Percentiles rank a stretch among this genome's conserved stretches.
Evolutionary conservation across 2,888 invertebrate species (phyloP).

Genomic region (Eugnorisma glareosa): DNA sequence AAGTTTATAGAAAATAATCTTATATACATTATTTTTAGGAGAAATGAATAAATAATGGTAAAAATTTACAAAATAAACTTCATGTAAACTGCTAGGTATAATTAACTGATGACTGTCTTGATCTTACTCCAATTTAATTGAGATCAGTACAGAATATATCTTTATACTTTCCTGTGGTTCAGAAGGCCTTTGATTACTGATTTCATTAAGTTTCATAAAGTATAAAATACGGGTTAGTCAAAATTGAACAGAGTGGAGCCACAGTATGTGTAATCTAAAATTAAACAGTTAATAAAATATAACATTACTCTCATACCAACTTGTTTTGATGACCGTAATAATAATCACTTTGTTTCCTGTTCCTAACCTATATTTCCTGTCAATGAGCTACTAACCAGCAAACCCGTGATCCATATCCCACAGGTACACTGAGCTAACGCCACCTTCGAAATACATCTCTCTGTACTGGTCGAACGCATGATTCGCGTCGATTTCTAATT

Average conservation of each 20-base stretch:
- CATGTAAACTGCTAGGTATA: not conserved
- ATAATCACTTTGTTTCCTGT: slow-evolving; percentile 41
- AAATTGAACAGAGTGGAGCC: not conserved
- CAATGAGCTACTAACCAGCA: slow-evolving; percentile 91
- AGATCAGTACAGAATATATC: not conserved
- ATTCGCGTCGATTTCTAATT: slow-evolving; percentile 99
- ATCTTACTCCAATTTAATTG: not conserved
- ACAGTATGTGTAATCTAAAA: not conserved
- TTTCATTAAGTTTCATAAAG: too few relatives aligned
- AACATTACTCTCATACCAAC: not conserved
- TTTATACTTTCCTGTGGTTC: not conserved
- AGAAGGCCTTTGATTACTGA: too few relatives aligned
- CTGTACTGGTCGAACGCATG: slow-evolving; percentile 99
- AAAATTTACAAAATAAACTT: not conserved
- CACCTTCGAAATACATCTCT: slow-evolving; percentile 99
- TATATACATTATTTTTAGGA: too few relatives aligned
- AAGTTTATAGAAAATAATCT: too few relatives aligned
- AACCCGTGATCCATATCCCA: slow-evolving; percentile 99
- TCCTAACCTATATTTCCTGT: slow-evolving; percentile 47
- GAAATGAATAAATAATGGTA: too few relatives aligned
- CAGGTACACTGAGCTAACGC: slow-evolving; percentile 99
- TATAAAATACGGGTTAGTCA: not conserved
- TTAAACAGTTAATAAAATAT: not conserved
- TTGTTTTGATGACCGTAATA: not conserved
- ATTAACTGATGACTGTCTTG: not conserved